Percentiles rank a stretch among this genome's conserved stretches.
These are phyloP conservation scores for Corythornis madagascariensis DNA, from an alignment of 2,113 vertebrate species.

Conservation along the genomic window DNA sequence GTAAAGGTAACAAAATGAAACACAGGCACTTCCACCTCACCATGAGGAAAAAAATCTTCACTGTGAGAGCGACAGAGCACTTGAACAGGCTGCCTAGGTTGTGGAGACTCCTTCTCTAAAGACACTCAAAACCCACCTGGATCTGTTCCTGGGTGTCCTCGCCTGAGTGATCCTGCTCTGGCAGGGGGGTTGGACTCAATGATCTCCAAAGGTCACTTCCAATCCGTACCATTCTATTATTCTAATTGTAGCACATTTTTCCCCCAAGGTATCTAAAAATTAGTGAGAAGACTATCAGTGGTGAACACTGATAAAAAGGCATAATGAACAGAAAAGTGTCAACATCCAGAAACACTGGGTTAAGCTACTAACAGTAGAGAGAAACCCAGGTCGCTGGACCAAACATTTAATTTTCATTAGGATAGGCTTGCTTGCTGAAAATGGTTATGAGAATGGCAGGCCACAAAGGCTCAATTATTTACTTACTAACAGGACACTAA, in stretches of 20 bases:
- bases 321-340: not conserved
- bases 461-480: not conserved
- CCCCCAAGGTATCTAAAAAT: not conserved
- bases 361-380: not conserved
- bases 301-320: not conserved
- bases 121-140: no score
- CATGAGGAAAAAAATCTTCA: no score
- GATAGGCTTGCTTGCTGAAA: not conserved
- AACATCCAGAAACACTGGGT: not conserved
- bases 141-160: no score
- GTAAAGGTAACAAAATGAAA: no score
- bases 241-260: not conserved
- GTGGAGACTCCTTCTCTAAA: no score
- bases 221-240: no score
- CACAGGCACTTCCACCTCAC: no score
- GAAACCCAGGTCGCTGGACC: not conserved
- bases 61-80: no score
- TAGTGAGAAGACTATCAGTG: not conserved
- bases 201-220: no score
- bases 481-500: not conserved
- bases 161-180: no score
- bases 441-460: not conserved
- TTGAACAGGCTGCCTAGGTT: no score
- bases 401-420: not conserved
- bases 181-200: no score